A percentile compares a stretch with the other conserved stretches of the same genome.
These are phyloP conservation scores for Seriola aureovittata DNA, from an alignment of 2,113 vertebrate genomes.

Conservation along the genomic window DNA sequence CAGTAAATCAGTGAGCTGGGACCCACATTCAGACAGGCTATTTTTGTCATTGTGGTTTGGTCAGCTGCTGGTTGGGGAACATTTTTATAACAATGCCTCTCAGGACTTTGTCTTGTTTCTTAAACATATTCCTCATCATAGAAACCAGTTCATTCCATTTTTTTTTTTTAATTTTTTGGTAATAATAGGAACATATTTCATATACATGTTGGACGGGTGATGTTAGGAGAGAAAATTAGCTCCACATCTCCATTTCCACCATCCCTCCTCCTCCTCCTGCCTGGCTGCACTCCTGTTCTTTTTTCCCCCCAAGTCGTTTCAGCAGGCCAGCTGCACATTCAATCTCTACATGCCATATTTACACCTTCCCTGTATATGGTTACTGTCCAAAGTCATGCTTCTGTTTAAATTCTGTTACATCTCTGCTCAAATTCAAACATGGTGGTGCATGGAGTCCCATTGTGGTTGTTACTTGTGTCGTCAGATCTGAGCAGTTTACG, in stretches of 20 bases:
- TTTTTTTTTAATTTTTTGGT: not conserved
- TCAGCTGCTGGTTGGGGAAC: conserved; percentile 45
- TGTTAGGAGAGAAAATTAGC: conserved; percentile 29
- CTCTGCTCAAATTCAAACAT: conserved; percentile 34
- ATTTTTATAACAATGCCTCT: conserved; percentile 28
- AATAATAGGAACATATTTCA: conserved; percentile 6
- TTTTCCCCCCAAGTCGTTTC: conserved; percentile 9
- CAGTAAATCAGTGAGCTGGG: conserved; percentile 62
- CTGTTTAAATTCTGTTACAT: conserved; percentile 33
- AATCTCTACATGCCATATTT: conserved; percentile 35
- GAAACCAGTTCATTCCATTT: not conserved
- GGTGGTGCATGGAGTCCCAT: not conserved
- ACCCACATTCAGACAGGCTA: conserved; percentile 41
- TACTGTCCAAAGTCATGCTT: conserved; percentile 29
- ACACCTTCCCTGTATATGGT: conserved; percentile 30
- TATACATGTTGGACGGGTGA: not conserved
- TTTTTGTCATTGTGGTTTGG: conserved; percentile 40
- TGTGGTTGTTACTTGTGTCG: conserved; percentile 31
- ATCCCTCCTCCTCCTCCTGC: not conserved
- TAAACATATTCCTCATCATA: conserved; percentile 4
- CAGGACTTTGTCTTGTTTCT: not conserved
- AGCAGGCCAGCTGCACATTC: conserved; percentile 46
- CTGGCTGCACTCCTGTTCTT: not conserved
- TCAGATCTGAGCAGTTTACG: conserved; percentile 28
- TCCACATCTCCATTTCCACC: not conserved